A percentile compares a stretch with the other conserved stretches of the same genome.
phyloP scores from a whole-genome alignment of 1,140 invertebrate genomes.

The Brachionus manjavacas region DNA sequence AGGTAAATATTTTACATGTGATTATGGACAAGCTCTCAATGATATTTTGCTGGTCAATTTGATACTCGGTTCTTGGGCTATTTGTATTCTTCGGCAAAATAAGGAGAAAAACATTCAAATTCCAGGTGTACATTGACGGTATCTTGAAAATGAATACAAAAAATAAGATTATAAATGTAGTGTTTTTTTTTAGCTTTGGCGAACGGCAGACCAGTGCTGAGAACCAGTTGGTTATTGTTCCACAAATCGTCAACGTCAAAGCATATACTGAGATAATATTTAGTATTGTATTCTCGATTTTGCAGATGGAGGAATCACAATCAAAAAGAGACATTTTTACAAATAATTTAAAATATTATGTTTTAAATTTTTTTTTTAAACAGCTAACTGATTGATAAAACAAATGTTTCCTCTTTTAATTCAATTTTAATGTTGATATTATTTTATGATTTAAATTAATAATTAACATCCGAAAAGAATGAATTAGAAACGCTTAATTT shows the following conservation, averaged over 20 bases:
- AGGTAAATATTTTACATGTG: conserved; percentile 26
- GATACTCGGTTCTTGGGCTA: background rate
- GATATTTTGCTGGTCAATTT: conserved; percentile 4
- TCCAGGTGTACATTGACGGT: conserved; percentile 1
- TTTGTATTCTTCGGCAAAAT: background rate
- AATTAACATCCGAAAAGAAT: too few relatives aligned
- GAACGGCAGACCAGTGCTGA: background rate
- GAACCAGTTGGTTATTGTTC: background rate
- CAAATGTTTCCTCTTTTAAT: background rate
- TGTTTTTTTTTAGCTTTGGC: background rate
- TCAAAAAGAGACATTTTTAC: background rate
- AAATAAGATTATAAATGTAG: background rate
- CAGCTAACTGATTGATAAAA: background rate
- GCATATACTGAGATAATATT: background rate
- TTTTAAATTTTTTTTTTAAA: too few relatives aligned
- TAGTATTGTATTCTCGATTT: background rate
- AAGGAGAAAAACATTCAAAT: background rate
- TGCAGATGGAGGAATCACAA: background rate
- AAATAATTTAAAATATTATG: background rate
- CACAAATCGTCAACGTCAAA: background rate
- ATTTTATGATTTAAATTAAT: too few relatives aligned
- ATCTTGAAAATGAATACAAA: background rate
- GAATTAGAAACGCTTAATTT: too few relatives aligned
- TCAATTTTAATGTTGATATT: background rate
- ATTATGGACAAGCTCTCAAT: background rate